Evolutionary conservation across 2,113 vertebrate species (phyloP), one percentile per base, ranked within the genome.

Genomic region (Scomber japonicus): DNA sequence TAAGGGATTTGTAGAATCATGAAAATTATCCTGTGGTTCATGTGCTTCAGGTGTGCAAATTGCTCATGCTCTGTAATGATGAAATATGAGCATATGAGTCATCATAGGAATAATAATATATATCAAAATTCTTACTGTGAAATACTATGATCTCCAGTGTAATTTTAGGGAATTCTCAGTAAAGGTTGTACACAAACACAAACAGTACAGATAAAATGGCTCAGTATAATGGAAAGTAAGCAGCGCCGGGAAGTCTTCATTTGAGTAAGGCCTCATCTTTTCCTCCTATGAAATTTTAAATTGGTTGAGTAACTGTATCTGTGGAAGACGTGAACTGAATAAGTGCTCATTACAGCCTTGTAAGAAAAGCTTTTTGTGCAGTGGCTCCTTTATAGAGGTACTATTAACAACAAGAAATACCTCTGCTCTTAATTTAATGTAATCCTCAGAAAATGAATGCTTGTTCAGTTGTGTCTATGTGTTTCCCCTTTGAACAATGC

Each of bases 261-360:
- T 61, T 40, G 35, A 40, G 35, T 40, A 40, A 40, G 35, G 50
- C 19, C 40, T 11, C 40, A 3, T 48, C 10, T 40, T 78, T 60
- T 73, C 19, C 46, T 62, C 19, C 51, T 10, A 63, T 77, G n/a
- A 59, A 27, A 16, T 60, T 55, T 76, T 27, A 66, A 82, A 75
- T 60, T 68, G 24, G 45, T 49, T 63, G 57, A 71, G 71, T 10
- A 40, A 66, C 35, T 54, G 51, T 35, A 16, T 71, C 54, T 48
- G 31, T 40, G 31, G 50, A 46, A 61, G 24, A 27, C 24, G 24
- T 27, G 24, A 27, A 27, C 24, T 27, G 24, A 27, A 27, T 27
- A 27, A 27, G 68, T 69, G 17, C 45, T 61, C 45, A 55, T 78
- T 65, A 35, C 49, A 54, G 65, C 53, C 16, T 10, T 17, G 4